phyloP scores from a whole-genome alignment of 2,113 vertebrate species.

The Lasiurus borealis region DNA sequence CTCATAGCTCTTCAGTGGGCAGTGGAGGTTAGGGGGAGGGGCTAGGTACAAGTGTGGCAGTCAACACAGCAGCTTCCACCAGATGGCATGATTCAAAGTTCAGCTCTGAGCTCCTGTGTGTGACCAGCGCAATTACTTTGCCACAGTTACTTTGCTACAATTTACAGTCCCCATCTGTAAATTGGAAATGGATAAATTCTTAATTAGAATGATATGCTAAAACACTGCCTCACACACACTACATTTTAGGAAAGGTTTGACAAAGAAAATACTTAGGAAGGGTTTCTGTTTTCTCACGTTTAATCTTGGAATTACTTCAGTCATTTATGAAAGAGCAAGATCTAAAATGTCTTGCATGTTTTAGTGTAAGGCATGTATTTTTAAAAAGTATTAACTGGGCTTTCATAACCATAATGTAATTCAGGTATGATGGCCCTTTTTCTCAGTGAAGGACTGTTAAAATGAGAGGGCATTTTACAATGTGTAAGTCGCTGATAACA shows the following conservation, averaged over 20 bases:
- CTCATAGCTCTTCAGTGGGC: not conserved
- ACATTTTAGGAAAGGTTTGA: not conserved
- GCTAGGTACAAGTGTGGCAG: rapidly evolving
- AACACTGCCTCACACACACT: not conserved
- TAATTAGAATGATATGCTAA: not conserved
- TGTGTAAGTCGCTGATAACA: not conserved
- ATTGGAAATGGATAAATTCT: not conserved
- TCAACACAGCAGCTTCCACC: not conserved
- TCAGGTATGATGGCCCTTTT: not conserved
- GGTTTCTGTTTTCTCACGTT: not conserved
- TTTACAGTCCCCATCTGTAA: not conserved
- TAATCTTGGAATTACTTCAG: not conserved
- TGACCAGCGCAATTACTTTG: not conserved
- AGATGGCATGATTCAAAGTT: rapidly evolving
- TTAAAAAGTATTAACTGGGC: not conserved
- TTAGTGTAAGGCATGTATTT: not conserved
- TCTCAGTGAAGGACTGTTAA: not conserved
- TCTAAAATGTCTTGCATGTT: not conserved
- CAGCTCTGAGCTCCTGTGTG: not conserved
- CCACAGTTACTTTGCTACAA: too few species aligned
- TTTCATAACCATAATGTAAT: not conserved
- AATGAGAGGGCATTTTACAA: not conserved
- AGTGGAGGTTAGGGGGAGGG: too few species aligned
- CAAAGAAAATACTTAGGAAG: not conserved
- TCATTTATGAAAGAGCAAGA: not conserved